Conservation (phyloP, 2,113 vertebrate genomes). For the Nymphicus hollandicus region DNA sequence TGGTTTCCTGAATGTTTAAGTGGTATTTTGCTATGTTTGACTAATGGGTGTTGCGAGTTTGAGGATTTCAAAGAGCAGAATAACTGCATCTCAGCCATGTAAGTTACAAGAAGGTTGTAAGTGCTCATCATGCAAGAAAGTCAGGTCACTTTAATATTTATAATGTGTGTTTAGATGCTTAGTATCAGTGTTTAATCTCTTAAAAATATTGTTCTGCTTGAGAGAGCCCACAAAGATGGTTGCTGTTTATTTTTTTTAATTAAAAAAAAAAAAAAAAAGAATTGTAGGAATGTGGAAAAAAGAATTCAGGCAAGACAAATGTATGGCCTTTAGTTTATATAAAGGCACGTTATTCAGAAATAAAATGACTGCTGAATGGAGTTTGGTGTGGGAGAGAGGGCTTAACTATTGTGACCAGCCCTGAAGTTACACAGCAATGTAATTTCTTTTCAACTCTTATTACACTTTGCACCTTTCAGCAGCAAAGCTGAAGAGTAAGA, state of each 20-base stretch:
- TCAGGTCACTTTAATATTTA: not conserved
- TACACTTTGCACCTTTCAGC: not conserved
- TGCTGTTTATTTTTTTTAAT: not conserved
- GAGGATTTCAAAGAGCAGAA: slow-evolving; percentile 48
- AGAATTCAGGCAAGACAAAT: not conserved
- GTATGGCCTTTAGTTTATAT: not conserved
- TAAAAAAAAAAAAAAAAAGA: not conserved
- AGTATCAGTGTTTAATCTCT: not conserved
- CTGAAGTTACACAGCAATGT: not conserved
- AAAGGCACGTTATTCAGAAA: not conserved
- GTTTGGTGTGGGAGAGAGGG: not conserved
- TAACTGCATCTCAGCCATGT: not conserved
- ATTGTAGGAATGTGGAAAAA: not conserved
- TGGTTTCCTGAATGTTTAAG: slow-evolving; percentile 49
- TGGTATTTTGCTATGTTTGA: slow-evolving; percentile 58
- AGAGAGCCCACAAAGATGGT: not conserved
- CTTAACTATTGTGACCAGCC: not conserved
- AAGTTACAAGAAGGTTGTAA: not conserved
- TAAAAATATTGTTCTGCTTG: not conserved
- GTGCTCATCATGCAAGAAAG: not conserved
- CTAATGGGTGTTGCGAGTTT: slow-evolving; percentile 47
- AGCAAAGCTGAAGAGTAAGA: not conserved
- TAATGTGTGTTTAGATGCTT: not conserved
- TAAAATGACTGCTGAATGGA: not conserved
- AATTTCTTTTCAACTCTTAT: not conserved